Conservation (phyloP, 2,888 invertebrate genomes). For the Drosophila merina region DNA sequence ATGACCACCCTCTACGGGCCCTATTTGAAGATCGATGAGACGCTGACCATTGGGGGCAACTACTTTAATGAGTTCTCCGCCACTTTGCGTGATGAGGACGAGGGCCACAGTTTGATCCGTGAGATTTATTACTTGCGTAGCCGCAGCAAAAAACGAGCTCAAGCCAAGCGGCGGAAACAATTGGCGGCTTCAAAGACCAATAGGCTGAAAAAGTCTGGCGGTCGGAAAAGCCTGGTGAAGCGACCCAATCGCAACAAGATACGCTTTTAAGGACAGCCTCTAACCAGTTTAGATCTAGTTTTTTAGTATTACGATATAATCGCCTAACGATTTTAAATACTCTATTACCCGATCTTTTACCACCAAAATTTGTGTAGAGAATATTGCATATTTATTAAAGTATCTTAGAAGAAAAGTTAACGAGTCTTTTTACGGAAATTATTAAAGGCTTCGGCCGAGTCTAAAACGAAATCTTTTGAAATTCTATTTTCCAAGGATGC, state of each 20-base stretch:
- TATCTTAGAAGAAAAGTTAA: background rate
- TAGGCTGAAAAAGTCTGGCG: conserved; percentile 38
- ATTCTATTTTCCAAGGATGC: no score
- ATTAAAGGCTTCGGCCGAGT: background rate
- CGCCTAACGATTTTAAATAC: background rate
- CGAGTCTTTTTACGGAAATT: background rate
- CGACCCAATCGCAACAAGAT: conserved; percentile 74
- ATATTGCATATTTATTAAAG: background rate
- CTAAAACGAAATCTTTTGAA: no score
- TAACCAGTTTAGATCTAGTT: background rate
- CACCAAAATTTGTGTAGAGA: background rate
- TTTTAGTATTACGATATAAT: background rate
- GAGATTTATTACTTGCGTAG: conserved; percentile 75
- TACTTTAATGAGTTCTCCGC: conserved; percentile 82
- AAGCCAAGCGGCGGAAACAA: conserved; percentile 48
- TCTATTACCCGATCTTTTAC: background rate
- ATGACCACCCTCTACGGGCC: conserved; percentile 83
- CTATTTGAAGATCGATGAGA: conserved; percentile 82
- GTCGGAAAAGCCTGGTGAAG: conserved; percentile 65
- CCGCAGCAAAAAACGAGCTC: conserved; percentile 46
- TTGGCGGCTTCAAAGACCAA: conserved; percentile 17
- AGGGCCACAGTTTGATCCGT: conserved; percentile 72
- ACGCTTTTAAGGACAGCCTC: conserved; percentile 38
- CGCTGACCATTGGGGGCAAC: conserved; percentile 79
- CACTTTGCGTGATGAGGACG: conserved; percentile 76